A percentile compares a stretch with the other conserved stretches of the same genome.
These are phyloP conservation scores for Desmophyllum pertusum DNA, from an alignment of 92 coral and sea anemone genomes.

Conservation along the genomic window DNA sequence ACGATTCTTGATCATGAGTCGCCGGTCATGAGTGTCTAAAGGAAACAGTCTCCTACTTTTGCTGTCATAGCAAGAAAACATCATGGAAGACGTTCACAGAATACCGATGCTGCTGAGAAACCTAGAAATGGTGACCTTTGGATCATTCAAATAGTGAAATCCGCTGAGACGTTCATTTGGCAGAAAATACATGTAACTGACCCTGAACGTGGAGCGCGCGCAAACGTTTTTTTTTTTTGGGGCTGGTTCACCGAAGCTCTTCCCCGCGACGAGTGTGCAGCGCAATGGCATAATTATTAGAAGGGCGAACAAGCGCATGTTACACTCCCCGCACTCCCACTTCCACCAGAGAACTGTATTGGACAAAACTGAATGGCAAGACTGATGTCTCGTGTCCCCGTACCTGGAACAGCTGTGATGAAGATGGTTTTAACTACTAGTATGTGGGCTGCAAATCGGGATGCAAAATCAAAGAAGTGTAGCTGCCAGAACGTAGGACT, in stretches of 20 bases:
- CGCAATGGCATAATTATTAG: conserved; percentile 45
- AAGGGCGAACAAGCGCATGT: conserved; percentile 48
- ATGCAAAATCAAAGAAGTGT: conserved; percentile 5
- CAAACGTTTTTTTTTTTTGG: conserved; percentile 46
- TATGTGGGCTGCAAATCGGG: conserved; percentile 20
- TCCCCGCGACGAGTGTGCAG: conserved; percentile 64
- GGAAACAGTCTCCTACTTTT: conserved; percentile 43
- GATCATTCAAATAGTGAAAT: conserved; percentile 24
- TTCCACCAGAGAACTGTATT: conserved; percentile 49
- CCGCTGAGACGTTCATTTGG: conserved; percentile 52
- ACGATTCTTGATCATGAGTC: no score
- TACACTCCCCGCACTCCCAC: conserved; percentile 48
- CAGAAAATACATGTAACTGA: conserved; percentile 25
- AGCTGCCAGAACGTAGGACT: not conserved
- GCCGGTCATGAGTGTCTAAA: not conserved
- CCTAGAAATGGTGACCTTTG: conserved; percentile 40
- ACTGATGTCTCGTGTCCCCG: conserved; percentile 8
- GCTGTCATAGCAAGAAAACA: conserved; percentile 4
- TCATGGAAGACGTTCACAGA: conserved; percentile 52
- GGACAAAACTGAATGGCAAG: conserved; percentile 35
- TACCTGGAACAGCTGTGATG: not conserved
- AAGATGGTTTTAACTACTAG: conserved; percentile 26
- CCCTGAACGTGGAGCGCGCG: conserved; percentile 38
- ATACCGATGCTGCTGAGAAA: conserved; percentile 38
- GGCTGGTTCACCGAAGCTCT: conserved; percentile 43